These are phyloP conservation scores for Delia radicum DNA, from an alignment of 1,140 invertebrate genomes.

Conservation along the genomic window DNA sequence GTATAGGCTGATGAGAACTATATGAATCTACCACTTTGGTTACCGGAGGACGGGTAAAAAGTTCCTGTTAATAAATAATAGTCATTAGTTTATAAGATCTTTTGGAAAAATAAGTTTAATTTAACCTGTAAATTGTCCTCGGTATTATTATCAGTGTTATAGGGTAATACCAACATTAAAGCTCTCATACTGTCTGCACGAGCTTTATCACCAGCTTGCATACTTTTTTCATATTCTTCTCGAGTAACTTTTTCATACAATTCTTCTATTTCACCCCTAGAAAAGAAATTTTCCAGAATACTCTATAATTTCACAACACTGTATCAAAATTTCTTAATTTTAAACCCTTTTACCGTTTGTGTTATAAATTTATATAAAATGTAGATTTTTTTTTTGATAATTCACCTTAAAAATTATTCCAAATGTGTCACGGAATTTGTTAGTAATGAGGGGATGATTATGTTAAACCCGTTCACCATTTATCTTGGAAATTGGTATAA, in stretches of 20 bases:
- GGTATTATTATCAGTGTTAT: slow-evolving; percentile 57
- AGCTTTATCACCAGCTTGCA: slow-evolving; percentile 53
- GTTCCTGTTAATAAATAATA: slow-evolving; percentile 36
- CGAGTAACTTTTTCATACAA: slow-evolving; percentile 61
- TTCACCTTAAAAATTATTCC: too few species aligned
- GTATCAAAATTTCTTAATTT: too few species aligned
- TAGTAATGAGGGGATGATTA: too few species aligned
- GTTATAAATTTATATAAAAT: too few species aligned
- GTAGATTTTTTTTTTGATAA: neutral
- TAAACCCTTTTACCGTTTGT: too few species aligned
- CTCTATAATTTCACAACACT: too few species aligned
- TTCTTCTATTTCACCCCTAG: slow-evolving; percentile 60
- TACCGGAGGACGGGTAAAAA: slow-evolving; percentile 50
- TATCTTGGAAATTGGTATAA: too few species aligned
- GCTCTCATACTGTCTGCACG: slow-evolving; percentile 59
- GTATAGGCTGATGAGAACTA: slow-evolving; percentile 45
- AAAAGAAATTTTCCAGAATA: neutral
- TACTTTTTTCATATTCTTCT: slow-evolving; percentile 52
- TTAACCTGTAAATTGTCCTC: slow-evolving; percentile 49
- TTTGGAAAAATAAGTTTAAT: neutral
- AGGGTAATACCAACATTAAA: slow-evolving; percentile 62
- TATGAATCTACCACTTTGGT: slow-evolving; percentile 50
- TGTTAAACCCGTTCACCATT: too few species aligned
- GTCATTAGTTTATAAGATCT: neutral
- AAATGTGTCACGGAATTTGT: too few species aligned